These are phyloP conservation scores for human (Homo sapiens) DNA, from an alignment of 2,113 vertebrate species.

Conservation along the genomic window GRCh38 chrX:16640001-16640500, in stretches of 20 bases:
- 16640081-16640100: neutral
- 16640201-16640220: neutral
- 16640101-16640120: neutral
- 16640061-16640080: neutral
- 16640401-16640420: neutral
- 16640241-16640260: neutral
- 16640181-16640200: neutral
- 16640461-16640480: fast-evolving
- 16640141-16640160: neutral
- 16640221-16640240: neutral
- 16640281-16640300: neutral
- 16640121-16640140: neutral
- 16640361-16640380: neutral
- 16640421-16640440: neutral
- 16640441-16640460: neutral
- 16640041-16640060: fast-evolving
- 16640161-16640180: neutral
- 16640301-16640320: neutral
- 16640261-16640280: neutral
- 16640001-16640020: neutral
- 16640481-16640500: neutral
- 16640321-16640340: neutral
- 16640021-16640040: neutral
- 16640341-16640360: neutral
- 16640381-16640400: neutral